Percentiles rank a stretch among this genome's conserved stretches.
These are phyloP conservation scores for Planiliza haematocheilus DNA, from an alignment of 2,113 vertebrate genomes.

Conservation along the genomic window DNA sequence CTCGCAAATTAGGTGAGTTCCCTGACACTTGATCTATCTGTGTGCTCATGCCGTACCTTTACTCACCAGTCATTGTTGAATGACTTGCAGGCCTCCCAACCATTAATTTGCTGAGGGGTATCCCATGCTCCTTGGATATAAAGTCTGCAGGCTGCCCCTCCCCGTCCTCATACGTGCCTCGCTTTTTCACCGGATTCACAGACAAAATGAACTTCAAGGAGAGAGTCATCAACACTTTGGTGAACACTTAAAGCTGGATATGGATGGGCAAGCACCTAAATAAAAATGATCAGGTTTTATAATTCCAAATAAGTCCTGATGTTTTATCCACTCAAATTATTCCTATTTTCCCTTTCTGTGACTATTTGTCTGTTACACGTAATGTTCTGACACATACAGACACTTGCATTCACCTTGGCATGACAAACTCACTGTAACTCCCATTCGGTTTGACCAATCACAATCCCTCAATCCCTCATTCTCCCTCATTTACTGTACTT, in stretches of 20 bases:
- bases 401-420: too few relatives aligned
- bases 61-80: background rate
- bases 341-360: too few relatives aligned
- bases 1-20: conserved; percentile 70
- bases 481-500: background rate
- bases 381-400: too few relatives aligned
- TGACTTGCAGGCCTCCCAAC: conserved; percentile 68
- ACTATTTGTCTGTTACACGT: background rate
- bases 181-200: conserved; percentile 78
- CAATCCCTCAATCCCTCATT: background rate
- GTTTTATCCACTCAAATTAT: too few relatives aligned
- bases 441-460: background rate
- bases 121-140: conserved; percentile 75
- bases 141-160: conserved; percentile 74
- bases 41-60: background rate
- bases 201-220: conserved; percentile 87
- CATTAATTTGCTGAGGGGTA: conserved; percentile 77
- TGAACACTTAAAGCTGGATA: background rate
- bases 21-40: background rate
- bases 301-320: too few relatives aligned
- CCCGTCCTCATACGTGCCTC: conserved; percentile 83
- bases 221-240: conserved; percentile 82
- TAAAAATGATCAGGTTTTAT: too few relatives aligned
- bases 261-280: background rate
- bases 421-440: too few relatives aligned